Evolutionary conservation across 1,140 invertebrate species (phyloP).

Genomic region (Antheraea pernyi): DNA sequence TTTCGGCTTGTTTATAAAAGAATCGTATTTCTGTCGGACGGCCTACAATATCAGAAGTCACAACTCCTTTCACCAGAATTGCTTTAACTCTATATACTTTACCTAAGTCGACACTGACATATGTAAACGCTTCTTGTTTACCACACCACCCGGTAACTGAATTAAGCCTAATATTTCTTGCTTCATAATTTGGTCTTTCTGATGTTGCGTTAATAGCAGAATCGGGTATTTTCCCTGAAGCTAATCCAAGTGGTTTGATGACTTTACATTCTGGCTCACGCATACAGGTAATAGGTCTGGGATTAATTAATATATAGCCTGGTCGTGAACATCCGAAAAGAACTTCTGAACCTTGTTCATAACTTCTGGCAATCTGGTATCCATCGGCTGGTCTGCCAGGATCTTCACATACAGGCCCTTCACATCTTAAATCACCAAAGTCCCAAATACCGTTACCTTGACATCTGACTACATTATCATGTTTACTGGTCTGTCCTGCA

Average conservation of each 20-base stretch:
- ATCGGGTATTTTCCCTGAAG: slow-evolving; percentile 95
- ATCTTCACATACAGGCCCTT: slow-evolving; percentile 97
- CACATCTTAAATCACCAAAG: slow-evolving; percentile 96
- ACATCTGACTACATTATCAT: slow-evolving; percentile 96
- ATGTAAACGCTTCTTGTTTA: slow-evolving; percentile 96
- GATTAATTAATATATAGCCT: slow-evolving; percentile 96
- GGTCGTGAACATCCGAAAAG: slow-evolving; percentile 93
- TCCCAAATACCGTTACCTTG: slow-evolving; percentile 97
- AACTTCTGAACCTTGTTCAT: slow-evolving; percentile 96
- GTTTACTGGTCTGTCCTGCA: slow-evolving; percentile 93
- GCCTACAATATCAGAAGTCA: slow-evolving; percentile 96
- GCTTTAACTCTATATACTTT: slow-evolving; percentile 94
- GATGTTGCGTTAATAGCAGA: slow-evolving; percentile 98
- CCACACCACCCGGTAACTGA: slow-evolving; percentile 98
- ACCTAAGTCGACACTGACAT: slow-evolving; percentile 96
- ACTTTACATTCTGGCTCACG: slow-evolving; percentile 96
- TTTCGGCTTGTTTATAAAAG: slow-evolving; percentile 97
- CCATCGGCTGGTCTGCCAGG: slow-evolving; percentile 96
- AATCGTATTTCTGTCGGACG: slow-evolving; percentile 96
- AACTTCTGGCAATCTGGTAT: slow-evolving; percentile 92
- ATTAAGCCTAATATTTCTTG: slow-evolving; percentile 92
- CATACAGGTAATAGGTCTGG: slow-evolving; percentile 93
- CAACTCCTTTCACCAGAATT: slow-evolving; percentile 95
- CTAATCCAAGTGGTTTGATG: slow-evolving; percentile 93
- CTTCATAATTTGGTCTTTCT: slow-evolving; percentile 94